Percentiles rank a stretch among this genome's conserved stretches.
Conservation (phyloP, 2,113 vertebrate genomes). For the Pygoscelis adeliae region DNA sequence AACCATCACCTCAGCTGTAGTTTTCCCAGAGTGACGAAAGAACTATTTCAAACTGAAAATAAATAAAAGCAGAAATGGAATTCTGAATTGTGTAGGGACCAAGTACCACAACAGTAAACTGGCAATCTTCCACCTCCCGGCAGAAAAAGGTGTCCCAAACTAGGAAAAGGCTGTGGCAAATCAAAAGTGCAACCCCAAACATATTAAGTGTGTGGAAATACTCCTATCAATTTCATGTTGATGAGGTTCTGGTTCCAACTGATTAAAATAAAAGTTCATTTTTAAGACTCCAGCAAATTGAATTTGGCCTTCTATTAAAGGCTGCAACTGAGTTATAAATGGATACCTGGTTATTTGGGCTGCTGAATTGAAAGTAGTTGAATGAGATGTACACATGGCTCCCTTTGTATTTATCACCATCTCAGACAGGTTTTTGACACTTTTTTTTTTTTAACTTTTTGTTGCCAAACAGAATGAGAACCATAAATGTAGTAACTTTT, state of each 20-base stretch:
- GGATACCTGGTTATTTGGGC: neutral
- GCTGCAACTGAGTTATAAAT: neutral
- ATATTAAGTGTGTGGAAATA: neutral
- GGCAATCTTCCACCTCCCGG: neutral
- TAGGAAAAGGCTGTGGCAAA: neutral
- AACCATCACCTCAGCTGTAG: neutral
- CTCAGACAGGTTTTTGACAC: neutral
- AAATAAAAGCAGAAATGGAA: neutral
- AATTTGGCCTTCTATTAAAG: neutral
- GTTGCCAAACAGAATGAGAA: neutral
- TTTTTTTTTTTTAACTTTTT: neutral
- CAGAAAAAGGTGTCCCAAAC: neutral
- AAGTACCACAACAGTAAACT: neutral
- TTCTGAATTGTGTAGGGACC: neutral
- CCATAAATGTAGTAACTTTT: neutral
- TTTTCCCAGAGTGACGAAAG: neutral
- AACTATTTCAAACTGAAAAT: neutral
- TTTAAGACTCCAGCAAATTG: neutral
- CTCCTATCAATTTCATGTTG: neutral
- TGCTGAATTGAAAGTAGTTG: neutral
- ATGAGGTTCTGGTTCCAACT: neutral
- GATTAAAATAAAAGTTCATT: neutral
- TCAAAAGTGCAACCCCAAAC: neutral
- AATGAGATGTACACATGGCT: neutral
- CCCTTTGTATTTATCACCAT: neutral